Evolutionary conservation across 2,888 invertebrate species (phyloP).

Genomic region (Parasteatoda lunata): DNA sequence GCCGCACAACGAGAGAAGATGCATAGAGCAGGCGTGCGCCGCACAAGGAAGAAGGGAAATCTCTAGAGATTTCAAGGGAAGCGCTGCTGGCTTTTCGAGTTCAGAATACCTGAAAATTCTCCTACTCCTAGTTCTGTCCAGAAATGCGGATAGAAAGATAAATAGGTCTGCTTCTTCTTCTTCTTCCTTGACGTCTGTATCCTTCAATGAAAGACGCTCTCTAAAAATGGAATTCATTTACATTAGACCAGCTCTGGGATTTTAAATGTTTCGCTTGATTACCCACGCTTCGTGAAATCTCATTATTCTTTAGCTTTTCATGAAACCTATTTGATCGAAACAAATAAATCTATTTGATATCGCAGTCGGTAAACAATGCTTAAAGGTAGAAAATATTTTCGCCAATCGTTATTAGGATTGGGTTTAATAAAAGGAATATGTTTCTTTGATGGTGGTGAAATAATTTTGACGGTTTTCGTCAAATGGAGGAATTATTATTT

Average conservation of each 20-base stretch:
- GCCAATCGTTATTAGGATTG: neutral
- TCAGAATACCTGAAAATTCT: slow-evolving; percentile 67
- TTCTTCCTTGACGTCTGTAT: slow-evolving; percentile 1
- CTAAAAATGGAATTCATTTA: slow-evolving; percentile 64
- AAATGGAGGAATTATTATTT: too few relatives aligned
- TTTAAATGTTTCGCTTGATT: slow-evolving; percentile 60
- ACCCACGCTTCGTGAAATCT: slow-evolving; percentile 54
- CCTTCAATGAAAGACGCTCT: slow-evolving; percentile 20
- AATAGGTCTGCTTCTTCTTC: slow-evolving; percentile 37
- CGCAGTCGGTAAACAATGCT: slow-evolving; percentile 59
- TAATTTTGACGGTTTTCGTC: too few relatives aligned
- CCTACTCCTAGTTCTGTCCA: slow-evolving; percentile 43
- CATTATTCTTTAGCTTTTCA: slow-evolving; percentile 34
- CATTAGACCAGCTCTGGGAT: slow-evolving; percentile 49
- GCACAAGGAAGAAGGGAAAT: slow-evolving; percentile 28
- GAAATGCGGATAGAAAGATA: slow-evolving; percentile 47
- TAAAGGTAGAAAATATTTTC: slow-evolving; percentile 14
- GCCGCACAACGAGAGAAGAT: slow-evolving; percentile 54
- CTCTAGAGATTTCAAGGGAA: slow-evolving; percentile 40
- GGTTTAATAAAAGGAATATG: too few relatives aligned
- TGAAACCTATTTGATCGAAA: slow-evolving; percentile 36
- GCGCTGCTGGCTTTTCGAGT: slow-evolving; percentile 62
- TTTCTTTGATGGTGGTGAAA: too few relatives aligned
- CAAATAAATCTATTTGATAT: slow-evolving; percentile 58
- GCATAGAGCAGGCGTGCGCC: neutral